Percentiles rank a stretch among this genome's conserved stretches.
phyloP scores from a whole-genome alignment of 2,888 invertebrate genomes.

The Hypena proboscidalis region DNA sequence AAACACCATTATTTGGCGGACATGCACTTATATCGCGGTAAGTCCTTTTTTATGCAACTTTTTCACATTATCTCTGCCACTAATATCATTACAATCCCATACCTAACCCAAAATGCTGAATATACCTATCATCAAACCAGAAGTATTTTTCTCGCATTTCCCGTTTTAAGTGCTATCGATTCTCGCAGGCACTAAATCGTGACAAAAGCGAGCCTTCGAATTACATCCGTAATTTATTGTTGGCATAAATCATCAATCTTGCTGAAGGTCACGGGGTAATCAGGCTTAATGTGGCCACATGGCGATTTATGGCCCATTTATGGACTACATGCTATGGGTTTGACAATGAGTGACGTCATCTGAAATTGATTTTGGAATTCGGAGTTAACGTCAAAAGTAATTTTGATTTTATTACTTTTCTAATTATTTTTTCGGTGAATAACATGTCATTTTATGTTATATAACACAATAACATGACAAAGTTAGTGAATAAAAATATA shows the following conservation, averaged over 20 bases:
- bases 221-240: constrained; percentile 46
- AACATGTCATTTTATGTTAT: too few relatives aligned
- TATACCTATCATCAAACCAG: constrained; percentile 1
- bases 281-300: constrained; percentile 49
- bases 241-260: constrained; percentile 58
- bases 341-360: constrained; percentile 35
- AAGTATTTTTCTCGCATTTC: constrained; percentile 29
- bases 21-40: too few relatives aligned
- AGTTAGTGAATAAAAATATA: too few relatives aligned
- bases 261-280: constrained; percentile 55
- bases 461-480: too few relatives aligned
- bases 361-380: constrained; percentile 22
- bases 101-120: too few relatives aligned
- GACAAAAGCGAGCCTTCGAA: constrained; percentile 38
- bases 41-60: too few relatives aligned
- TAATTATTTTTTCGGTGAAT: too few relatives aligned
- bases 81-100: too few relatives aligned
- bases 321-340: constrained; percentile 36
- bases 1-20: too few relatives aligned
- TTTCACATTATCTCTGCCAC: too few relatives aligned
- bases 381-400: background rate
- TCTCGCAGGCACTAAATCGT: constrained; percentile 43
- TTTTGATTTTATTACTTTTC: too few relatives aligned
- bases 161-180: constrained; percentile 44
- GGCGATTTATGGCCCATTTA: constrained; percentile 51